A percentile compares a stretch with the other conserved stretches of the same genome.
These are phyloP conservation scores for Puffinus mauretanicus DNA, from an alignment of 2,113 vertebrate species.

Conservation along the genomic window DNA sequence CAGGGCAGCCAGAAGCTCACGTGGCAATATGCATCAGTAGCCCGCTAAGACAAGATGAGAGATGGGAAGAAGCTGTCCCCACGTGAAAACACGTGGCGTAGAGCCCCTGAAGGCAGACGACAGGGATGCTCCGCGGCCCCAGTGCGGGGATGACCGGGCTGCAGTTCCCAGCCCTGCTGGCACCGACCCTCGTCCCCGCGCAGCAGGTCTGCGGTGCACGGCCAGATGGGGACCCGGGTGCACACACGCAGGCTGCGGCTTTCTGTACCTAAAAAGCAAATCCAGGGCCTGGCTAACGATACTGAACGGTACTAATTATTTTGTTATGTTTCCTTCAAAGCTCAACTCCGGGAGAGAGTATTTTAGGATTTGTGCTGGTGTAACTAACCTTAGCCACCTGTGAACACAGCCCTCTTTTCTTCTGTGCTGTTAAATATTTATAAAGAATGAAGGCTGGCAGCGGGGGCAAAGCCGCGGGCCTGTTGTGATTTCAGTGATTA, in stretches of 20 bases:
- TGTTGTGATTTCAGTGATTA: neutral
- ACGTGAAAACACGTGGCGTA: accelerated
- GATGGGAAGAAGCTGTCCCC: neutral
- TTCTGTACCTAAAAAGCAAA: neutral
- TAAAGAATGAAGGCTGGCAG: neutral
- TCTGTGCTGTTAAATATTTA: conserved; percentile 20
- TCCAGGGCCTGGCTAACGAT: neutral
- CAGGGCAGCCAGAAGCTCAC: neutral
- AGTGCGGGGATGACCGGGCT: neutral
- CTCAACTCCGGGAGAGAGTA: neutral
- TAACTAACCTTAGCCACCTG: neutral
- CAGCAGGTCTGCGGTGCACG: conserved; percentile 6
- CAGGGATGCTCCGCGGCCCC: accelerated
- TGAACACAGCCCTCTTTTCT: neutral
- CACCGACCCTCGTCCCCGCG: neutral
- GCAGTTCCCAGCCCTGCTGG: neutral
- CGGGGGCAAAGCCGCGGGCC: neutral
- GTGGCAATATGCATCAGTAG: neutral
- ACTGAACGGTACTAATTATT: conserved; percentile 46
- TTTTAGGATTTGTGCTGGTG: neutral
- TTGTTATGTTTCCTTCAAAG: neutral
- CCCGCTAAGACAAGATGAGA: neutral
- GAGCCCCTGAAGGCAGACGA: neutral
- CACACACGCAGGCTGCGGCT: neutral
- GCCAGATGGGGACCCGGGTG: neutral